phyloP scores from a whole-genome alignment of 2,113 vertebrate species.

The Salvelinus sp. region DNA sequence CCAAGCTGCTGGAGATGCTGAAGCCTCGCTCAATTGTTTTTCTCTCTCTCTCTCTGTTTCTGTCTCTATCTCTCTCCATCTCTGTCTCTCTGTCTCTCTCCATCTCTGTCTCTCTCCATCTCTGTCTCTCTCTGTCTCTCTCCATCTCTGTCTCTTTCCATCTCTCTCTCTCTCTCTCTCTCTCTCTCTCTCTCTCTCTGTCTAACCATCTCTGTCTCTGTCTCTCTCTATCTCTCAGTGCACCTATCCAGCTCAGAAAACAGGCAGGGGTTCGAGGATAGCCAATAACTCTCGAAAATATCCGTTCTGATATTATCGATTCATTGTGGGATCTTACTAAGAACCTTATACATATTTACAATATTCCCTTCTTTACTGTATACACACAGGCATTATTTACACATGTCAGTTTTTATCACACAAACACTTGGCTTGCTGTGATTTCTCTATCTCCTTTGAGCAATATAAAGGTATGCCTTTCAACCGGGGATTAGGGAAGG shows the following conservation, averaged over 20 bases:
- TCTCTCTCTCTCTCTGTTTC: background rate
- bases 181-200: background rate
- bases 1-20: slow-evolving; percentile 18
- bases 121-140: too few species aligned
- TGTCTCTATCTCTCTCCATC: background rate
- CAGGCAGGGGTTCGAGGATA: background rate
- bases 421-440: slow-evolving; percentile 39
- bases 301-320: background rate
- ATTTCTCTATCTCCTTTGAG: slow-evolving; percentile 38
- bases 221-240: background rate
- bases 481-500: slow-evolving; percentile 57
- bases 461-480: slow-evolving; percentile 53
- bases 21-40: background rate
- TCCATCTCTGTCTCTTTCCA: too few species aligned
- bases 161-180: background rate
- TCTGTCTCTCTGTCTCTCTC: too few species aligned
- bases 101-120: too few species aligned
- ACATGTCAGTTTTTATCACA: slow-evolving; percentile 26
- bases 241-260: slow-evolving; percentile 12
- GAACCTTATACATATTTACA: slow-evolving; percentile 10
- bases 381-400: slow-evolving; percentile 6
- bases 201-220: background rate
- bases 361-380: background rate
- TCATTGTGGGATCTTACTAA: slow-evolving; percentile 15
- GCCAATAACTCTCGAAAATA: background rate